phyloP scores from a whole-genome alignment of 2,113 vertebrate species.

The Oreochromis aureus region DNA sequence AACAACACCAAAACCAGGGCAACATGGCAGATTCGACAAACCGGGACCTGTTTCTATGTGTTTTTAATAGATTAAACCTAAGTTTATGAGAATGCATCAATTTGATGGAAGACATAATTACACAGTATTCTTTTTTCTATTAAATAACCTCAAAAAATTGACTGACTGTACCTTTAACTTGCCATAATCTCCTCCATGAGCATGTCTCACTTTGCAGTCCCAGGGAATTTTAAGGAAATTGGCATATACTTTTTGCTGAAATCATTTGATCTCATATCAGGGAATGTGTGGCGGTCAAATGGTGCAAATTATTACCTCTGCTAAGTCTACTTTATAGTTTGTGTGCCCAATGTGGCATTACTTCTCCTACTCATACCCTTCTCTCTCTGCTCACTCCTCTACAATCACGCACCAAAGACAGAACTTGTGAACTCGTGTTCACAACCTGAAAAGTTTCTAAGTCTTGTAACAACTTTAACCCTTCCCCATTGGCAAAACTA shows the following conservation, averaged over 20 bases:
- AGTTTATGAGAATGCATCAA: background rate
- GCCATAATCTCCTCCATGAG: background rate
- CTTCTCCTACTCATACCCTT: background rate
- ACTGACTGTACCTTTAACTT: background rate
- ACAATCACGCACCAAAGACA: background rate
- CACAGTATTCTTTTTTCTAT: background rate
- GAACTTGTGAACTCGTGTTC: conserved; percentile 21
- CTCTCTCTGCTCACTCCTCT: background rate
- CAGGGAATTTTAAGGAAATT: background rate
- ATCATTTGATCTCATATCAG: background rate
- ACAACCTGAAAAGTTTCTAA: conserved; percentile 54
- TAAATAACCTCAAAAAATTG: background rate
- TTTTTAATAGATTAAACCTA: background rate
- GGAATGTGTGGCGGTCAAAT: background rate
- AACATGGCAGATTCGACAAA: background rate
- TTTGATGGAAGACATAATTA: background rate
- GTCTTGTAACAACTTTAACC: conserved; percentile 47
- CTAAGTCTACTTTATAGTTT: background rate
- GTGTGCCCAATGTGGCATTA: background rate
- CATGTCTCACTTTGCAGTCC: background rate
- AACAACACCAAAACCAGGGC: background rate
- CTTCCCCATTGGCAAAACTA: conserved; percentile 43
- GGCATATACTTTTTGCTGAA: background rate
- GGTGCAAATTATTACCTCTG: conserved; percentile 4
- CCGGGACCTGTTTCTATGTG: background rate